Conservation (phyloP, 2,888 invertebrate genomes). For the Sussaba pulchella region DNA sequence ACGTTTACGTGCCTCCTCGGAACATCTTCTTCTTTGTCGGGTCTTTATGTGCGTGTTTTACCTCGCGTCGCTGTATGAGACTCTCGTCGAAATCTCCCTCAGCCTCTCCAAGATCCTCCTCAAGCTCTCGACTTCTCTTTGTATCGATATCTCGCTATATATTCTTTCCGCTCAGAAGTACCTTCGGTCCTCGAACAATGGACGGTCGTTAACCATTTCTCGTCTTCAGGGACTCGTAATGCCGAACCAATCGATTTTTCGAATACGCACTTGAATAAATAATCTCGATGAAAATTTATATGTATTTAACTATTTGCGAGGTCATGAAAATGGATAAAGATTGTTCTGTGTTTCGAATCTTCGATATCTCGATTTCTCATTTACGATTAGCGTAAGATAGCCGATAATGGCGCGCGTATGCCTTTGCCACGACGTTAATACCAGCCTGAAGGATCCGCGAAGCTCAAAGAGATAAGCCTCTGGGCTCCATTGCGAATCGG, state of each 20-base stretch:
- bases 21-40: slow-evolving; percentile 48
- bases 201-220: slow-evolving; percentile 7
- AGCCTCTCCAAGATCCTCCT: slow-evolving; percentile 8
- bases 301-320: not conserved
- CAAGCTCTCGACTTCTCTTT: not conserved
- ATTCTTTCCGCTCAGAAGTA: not conserved
- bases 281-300: not conserved
- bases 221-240: not conserved
- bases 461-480: slow-evolving; percentile 44
- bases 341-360: not conserved
- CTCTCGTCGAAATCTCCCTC: not conserved
- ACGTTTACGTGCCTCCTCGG: slow-evolving; percentile 47
- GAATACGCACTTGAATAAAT: too few species aligned
- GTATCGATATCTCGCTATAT: not conserved
- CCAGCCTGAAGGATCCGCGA: slow-evolving; percentile 36
- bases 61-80: not conserved
- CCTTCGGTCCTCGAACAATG: slow-evolving; percentile 14
- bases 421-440: slow-evolving; percentile 46
- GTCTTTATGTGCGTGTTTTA: not conserved
- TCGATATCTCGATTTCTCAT: slow-evolving; percentile 7
- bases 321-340: not conserved
- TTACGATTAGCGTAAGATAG: slow-evolving; percentile 24
- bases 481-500: slow-evolving; percentile 35
- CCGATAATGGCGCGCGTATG: slow-evolving; percentile 47
- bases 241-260: too few species aligned